Base-by-base conservation (phyloP, 2,888 invertebrate species). In the Archips crataeganus region DNA sequence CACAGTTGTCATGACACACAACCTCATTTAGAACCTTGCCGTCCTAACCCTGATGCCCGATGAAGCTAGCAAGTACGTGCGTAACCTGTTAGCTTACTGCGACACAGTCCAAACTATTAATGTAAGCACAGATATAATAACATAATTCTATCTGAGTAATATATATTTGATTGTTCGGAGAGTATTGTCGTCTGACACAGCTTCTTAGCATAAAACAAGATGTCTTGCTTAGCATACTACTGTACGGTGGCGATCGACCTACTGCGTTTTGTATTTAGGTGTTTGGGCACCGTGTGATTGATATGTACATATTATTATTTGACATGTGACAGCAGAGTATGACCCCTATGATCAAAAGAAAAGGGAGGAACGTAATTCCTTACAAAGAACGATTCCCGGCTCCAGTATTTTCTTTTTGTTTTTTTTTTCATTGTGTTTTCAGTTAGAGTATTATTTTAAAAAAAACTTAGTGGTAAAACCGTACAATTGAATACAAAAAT, bases 201-300 rank as follows among this genome's bases (percentile, higher is more conserved):
- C 36, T 65, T 65, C 65, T 15, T 65, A 65, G 65, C 65, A 65
- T 65, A 65, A 65, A 51, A 65, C 65, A 65, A 65, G 65, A 65
- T 36, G 65, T 65, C 51, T 34, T 51, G 51, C 49, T 60, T 60
- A 11, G 57, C 57, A 32, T 54, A 57, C 10, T 42, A 10, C 23
- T 45, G 47, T 60, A 47, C 63, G 32, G 63, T 63, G 62, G 62
- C 62, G 23, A 62, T 62, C 32, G 62, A 45, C 62, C 42, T 13
- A 45, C 62, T n/a, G 23, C 11, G 57, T 32, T 0, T 1, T 23
- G 57, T 57, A 32, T 11, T 32, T 57, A 23, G 15, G 57, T 3
- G 57, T 3, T 10, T 49, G 49, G 57, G 11, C 57, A 57, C 32
- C 32, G 57, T 57, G 11, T 32, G 57, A 57, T 57, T 57, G 32